Evolutionary conservation across 1,140 invertebrate genomes (phyloP).

Genomic region (Papilio machaon): DNA sequence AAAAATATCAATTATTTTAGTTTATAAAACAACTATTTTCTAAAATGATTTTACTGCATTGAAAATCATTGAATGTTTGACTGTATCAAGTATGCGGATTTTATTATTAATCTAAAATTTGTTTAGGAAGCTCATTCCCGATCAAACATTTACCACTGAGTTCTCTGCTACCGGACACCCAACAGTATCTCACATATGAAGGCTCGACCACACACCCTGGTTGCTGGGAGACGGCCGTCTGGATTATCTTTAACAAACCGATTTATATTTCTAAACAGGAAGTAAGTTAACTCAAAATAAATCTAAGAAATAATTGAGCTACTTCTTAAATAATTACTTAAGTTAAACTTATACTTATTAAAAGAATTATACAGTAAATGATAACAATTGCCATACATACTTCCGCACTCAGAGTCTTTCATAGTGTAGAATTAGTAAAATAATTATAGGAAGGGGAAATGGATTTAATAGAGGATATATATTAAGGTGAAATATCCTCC

Average conservation of each 20-base stretch:
- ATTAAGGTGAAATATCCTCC: no score
- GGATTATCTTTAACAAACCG: constrained; percentile 98
- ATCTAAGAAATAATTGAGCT: background rate
- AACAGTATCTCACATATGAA: constrained; percentile 98
- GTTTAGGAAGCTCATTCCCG: constrained; percentile 88
- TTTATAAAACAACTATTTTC: no score
- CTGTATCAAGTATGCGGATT: background rate
- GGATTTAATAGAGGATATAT: no score
- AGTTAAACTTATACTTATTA: no score
- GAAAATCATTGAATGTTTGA: no score
- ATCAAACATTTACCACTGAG: constrained; percentile 92
- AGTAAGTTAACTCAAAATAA: constrained; percentile 79
- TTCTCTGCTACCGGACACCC: constrained; percentile 92
- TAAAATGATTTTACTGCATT: no score
- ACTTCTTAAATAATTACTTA: background rate
- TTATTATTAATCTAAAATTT: constrained; percentile 8
- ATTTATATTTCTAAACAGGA: constrained; percentile 97
- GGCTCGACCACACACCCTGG: constrained; percentile 98
- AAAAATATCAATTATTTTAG: no score
- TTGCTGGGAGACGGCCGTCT: constrained; percentile 96
- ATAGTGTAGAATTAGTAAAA: no score
- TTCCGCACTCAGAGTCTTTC: no score
- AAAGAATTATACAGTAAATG: no score
- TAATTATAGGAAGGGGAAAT: no score
- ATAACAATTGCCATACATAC: no score